Conservation (phyloP, 1,140 invertebrate species). For the Copidosoma floridanum region DNA sequence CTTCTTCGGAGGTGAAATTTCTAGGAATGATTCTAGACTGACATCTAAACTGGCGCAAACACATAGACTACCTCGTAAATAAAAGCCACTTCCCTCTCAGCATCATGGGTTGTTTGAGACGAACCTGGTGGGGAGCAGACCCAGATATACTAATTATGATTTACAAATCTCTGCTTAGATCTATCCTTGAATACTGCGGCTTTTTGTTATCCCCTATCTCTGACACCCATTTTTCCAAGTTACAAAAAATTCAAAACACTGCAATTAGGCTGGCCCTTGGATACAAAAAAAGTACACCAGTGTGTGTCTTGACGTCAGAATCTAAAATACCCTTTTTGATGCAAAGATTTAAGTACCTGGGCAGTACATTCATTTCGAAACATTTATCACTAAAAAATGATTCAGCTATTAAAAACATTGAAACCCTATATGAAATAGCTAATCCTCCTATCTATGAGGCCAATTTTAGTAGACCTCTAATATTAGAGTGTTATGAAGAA, state of each 20-base stretch:
- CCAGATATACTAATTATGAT: not conserved
- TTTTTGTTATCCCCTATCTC: not conserved
- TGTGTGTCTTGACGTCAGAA: not conserved
- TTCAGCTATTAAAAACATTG: not conserved
- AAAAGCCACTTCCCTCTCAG: not conserved
- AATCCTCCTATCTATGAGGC: not conserved
- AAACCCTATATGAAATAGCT: not conserved
- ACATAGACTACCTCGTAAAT: not conserved
- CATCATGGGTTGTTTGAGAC: not conserved
- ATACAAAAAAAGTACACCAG: constrained; percentile 5
- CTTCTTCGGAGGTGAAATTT: not conserved
- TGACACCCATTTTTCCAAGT: not conserved
- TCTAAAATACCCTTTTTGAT: not conserved
- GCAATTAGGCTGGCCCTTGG: constrained; percentile 4
- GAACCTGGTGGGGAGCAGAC: not conserved
- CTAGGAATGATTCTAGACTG: not conserved
- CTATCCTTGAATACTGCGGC: constrained; percentile 2
- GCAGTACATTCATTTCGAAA: not conserved
- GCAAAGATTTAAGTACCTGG: not conserved
- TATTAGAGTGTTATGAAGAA: not conserved
- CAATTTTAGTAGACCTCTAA: not conserved
- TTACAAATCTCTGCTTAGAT: not conserved
- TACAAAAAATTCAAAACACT: constrained; percentile 1
- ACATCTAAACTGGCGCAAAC: not conserved
- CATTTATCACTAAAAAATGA: not conserved